phyloP scores from a whole-genome alignment of 1,140 invertebrate species.

The Hyles euphorbiae region DNA sequence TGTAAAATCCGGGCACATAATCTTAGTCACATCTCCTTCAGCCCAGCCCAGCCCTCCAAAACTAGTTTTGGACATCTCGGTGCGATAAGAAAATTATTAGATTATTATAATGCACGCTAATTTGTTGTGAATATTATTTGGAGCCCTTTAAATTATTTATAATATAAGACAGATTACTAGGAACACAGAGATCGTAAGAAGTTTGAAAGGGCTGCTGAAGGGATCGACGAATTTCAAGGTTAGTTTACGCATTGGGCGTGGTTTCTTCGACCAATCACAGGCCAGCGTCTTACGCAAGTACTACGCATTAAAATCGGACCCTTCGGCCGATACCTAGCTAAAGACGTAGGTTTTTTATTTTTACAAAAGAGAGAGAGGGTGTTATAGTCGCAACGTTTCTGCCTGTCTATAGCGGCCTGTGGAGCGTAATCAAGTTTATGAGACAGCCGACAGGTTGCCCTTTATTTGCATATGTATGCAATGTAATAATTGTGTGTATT shows the following conservation, averaged over 20 bases:
- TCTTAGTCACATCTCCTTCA: too few relatives aligned
- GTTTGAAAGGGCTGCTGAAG: slow-evolving; percentile 58
- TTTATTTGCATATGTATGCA: too few relatives aligned
- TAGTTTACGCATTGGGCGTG: slow-evolving; percentile 66
- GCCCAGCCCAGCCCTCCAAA: too few relatives aligned
- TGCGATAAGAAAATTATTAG: not conserved
- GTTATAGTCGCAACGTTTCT: too few relatives aligned
- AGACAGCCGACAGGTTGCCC: too few relatives aligned
- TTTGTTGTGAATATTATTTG: slow-evolving; percentile 39
- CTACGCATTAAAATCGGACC: slow-evolving; percentile 35
- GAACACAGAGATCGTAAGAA: slow-evolving; percentile 49
- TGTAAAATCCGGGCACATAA: too few relatives aligned
- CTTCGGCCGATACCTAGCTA: not conserved
- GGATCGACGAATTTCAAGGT: slow-evolving; percentile 63
- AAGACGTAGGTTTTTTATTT: not conserved
- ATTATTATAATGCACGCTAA: not conserved
- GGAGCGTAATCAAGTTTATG: too few relatives aligned
- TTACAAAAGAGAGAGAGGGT: not conserved
- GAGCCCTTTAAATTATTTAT: slow-evolving; percentile 74
- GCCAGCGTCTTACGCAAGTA: slow-evolving; percentile 55
- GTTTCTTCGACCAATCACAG: slow-evolving; percentile 56
- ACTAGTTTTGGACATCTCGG: too few relatives aligned
- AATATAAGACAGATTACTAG: slow-evolving; percentile 71
- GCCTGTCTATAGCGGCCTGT: too few relatives aligned
- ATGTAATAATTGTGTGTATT: too few relatives aligned